Evolutionary conservation across 2,888 invertebrate genomes (phyloP).

Genomic region (Hymenopus coronatus): DNA sequence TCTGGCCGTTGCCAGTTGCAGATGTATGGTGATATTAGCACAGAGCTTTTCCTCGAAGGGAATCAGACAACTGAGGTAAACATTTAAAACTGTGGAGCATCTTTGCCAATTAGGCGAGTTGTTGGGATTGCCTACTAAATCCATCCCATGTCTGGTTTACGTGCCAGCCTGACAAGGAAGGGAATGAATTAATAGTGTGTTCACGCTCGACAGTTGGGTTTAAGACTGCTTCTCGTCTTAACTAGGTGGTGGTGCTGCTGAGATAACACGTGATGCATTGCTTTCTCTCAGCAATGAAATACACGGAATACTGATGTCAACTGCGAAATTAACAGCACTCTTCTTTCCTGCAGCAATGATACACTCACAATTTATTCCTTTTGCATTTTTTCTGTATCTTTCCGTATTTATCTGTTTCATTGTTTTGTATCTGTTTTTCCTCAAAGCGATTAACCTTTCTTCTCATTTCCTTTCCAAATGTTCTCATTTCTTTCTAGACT

Average conservation of each 20-base stretch:
- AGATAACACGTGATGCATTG: not conserved
- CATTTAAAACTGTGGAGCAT: not conserved
- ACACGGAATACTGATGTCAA: not conserved
- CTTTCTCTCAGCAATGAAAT: not conserved
- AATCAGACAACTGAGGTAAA: not conserved
- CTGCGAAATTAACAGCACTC: not conserved
- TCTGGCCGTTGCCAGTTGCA: no score
- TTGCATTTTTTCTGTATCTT: not conserved
- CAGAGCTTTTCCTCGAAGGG: not conserved
- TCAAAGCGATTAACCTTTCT: no score
- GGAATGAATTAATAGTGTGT: not conserved
- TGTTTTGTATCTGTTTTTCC: no score
- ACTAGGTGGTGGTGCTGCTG: not conserved
- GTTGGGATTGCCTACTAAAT: not conserved
- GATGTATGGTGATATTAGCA: not conserved
- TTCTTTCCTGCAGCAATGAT: not conserved
- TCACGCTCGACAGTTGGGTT: not conserved
- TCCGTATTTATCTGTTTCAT: no score
- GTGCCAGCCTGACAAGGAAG: not conserved
- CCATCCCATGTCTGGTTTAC: not conserved
- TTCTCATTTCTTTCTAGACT: no score
- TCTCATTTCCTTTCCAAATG: no score
- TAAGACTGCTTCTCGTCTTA: not conserved
- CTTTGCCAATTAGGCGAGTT: not conserved
- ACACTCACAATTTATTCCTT: not conserved